Percentiles rank a stretch among this genome's conserved stretches.
phyloP scores from a whole-genome alignment of 2,113 vertebrate genomes.

The Clarias magur region DNA sequence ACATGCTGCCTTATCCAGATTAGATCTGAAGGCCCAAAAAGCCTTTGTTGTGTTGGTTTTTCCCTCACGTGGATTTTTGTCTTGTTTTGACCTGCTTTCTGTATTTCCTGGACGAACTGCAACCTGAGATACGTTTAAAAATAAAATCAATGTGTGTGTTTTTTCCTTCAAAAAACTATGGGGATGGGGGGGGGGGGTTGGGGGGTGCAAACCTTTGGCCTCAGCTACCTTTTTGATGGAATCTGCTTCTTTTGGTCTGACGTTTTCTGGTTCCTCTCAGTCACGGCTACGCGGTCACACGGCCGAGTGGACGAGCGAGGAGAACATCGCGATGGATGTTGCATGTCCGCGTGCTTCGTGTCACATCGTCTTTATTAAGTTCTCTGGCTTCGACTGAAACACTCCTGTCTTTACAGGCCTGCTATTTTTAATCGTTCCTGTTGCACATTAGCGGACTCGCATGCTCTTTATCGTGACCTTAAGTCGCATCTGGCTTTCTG shows the following conservation, averaged over 20 bases:
- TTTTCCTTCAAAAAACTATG: background rate
- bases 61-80: background rate
- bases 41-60: background rate
- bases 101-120: background rate
- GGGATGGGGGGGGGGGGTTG: background rate
- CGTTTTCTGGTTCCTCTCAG: background rate
- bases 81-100: background rate
- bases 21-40: background rate
- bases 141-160: background rate
- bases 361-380: background rate
- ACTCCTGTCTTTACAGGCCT: background rate
- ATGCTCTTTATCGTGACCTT: constrained; percentile 18
- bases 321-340: background rate
- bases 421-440: constrained; percentile 27
- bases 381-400: background rate
- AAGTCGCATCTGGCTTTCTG: constrained; percentile 23
- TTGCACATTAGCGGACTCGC: background rate
- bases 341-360: background rate
- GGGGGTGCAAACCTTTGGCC: background rate
- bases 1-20: background rate
- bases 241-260: background rate
- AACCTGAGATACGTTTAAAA: background rate
- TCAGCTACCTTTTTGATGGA: background rate
- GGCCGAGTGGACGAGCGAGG: background rate
- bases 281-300: background rate